Evolutionary conservation across 1,140 invertebrate genomes (phyloP), one percentile per base, ranked within the genome.

Genomic region (Habropoda laboriosa): DNA sequence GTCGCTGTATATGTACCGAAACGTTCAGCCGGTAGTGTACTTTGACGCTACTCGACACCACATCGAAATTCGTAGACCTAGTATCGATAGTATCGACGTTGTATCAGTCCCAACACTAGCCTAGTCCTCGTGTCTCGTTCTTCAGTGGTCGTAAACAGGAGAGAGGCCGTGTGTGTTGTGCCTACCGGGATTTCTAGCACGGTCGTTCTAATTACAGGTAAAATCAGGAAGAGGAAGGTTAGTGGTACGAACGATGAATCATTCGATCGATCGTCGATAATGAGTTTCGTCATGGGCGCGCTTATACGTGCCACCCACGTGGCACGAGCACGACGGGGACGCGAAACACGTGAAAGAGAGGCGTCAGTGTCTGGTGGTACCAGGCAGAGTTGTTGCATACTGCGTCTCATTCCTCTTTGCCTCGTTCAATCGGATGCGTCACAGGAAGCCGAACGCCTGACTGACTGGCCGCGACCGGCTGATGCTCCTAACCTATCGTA

Each of bases 341-440:
- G 66, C 64, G 51, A 76, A 77, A 84, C 67, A 77, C 79, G 75
- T 83, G 73, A 81, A 83, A 86, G 74, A 86, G 70, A 75, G 80
- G 63, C 75, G 73, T 66, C 73, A 72, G 88, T 88, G 88, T 86
- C 88, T 88, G 87, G 80, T 67, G 51, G 88, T 89, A 86, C 88
- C 88, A 89, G 86, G 82, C 87, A 42, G 66, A 49, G 64, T 49
- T 49, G 74, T 53, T 45, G 38, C 63, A 38, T 85, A 80, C 53
- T 85, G 83, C 84, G 79, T 82, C 79, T 85, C 76, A 75, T 85
- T 82, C 77, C 82, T 81, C 75, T 81, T 80, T 79, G 40, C 71
- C 49, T 68, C 74, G 75, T 70, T 82, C 70, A 82, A 82, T 87
- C 84, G 80, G 81, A 80, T 75, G 73, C 86, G 86, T 85, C 86